Percentiles rank a stretch among this genome's conserved stretches.
These are phyloP conservation scores for Camelus bactrianus DNA, from an alignment of 2,113 vertebrate genomes.

Conservation along the genomic window DNA sequence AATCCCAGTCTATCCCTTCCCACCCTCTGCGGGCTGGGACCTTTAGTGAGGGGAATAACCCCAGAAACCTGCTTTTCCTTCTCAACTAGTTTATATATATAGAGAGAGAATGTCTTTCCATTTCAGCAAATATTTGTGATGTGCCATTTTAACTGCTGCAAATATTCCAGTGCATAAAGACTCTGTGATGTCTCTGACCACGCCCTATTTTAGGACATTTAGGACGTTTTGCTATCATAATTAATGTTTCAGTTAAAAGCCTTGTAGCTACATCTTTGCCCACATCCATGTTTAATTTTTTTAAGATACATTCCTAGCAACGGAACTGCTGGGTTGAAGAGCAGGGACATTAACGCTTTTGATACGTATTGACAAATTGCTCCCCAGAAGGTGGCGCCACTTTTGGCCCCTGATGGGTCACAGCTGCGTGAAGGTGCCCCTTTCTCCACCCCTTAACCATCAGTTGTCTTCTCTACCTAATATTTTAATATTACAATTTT, in stretches of 20 bases:
- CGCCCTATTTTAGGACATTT: not conserved
- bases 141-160: not conserved
- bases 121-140: not conserved
- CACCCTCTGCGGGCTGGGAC: not conserved
- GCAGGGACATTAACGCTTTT: not conserved
- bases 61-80: not conserved
- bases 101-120: not conserved
- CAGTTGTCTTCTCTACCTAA: not conserved
- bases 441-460: not conserved
- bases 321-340: not conserved
- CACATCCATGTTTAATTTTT: not conserved
- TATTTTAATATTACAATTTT: not conserved
- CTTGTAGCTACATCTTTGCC: not conserved
- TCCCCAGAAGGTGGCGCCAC: not conserved
- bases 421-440: not conserved
- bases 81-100: not conserved
- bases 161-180: not conserved
- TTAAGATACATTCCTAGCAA: not conserved
- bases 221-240: not conserved
- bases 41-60: not conserved
- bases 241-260: not conserved
- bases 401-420: not conserved
- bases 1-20: too few relatives aligned
- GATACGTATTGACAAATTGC: not conserved
- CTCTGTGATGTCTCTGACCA: not conserved